Conservation (phyloP, 2,888 invertebrate species). For the Leptinotarsa tumamoca region DNA sequence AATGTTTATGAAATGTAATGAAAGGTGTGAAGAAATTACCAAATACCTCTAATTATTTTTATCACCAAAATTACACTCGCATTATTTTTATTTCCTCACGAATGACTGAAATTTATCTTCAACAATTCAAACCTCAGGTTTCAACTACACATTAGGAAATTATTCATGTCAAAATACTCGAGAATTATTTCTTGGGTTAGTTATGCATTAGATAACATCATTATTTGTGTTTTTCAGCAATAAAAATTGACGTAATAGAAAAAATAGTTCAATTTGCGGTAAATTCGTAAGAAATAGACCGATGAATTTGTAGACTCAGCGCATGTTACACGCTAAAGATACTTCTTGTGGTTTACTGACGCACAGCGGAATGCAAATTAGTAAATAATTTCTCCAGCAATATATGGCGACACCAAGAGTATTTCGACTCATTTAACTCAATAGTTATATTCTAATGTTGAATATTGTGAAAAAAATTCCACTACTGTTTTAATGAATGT, state of each 20-base stretch:
- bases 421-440: background rate
- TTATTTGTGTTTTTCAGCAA: constrained; percentile 11
- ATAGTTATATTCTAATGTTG: background rate
- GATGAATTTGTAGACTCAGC: constrained; percentile 10
- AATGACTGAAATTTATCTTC: background rate
- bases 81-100: constrained; percentile 1
- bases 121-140: constrained; percentile 1
- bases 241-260: constrained; percentile 26
- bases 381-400: background rate
- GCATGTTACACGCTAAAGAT: background rate
- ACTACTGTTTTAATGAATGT: too few relatives aligned
- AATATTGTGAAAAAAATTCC: too few relatives aligned
- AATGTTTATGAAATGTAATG: background rate
- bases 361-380: background rate
- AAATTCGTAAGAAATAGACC: constrained; percentile 26
- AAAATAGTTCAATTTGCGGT: constrained; percentile 22
- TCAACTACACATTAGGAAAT: background rate
- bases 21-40: background rate
- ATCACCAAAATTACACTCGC: background rate
- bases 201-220: constrained; percentile 19
- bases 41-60: too few relatives aligned
- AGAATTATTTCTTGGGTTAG: background rate
- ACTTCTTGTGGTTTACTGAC: constrained; percentile 17
- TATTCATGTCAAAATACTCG: background rate
- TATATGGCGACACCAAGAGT: background rate